Evolutionary conservation across 35 echinoderm and acorn worm genomes (phyloP), one percentile per base, ranked within the genome.

Genomic region (Anneissia japonica): DNA sequence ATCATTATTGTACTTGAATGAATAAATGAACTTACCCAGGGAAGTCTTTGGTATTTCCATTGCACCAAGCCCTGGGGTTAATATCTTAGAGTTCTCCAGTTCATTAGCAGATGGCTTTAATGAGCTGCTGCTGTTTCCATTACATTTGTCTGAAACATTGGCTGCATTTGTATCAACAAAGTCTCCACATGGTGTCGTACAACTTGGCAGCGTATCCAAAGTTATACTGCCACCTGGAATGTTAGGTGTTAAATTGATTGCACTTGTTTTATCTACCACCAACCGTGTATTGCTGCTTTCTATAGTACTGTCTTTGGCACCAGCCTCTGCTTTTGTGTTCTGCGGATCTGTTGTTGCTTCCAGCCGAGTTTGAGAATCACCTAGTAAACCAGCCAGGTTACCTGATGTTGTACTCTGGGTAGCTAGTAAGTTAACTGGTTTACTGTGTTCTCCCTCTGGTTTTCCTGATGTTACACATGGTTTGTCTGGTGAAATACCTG

Each of bases 221-320:
- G 23, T 31, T 31, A 28, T 51, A 11, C n/a, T 81, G 1, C 35
- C 81, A 32, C 34, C 55, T 83, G 81, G 81, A 83, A 83, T 83
- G 55, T 32, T 55, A 19, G 46, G 40, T 5, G n/a, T 31, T 34
- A 3, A 51, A 39, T 39, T 12, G 30, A 83, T 83, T 83, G 81
- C 81, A 83, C 81, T 83, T 81, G 79, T n/a, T 39, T 38, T 37
- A 19, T 38, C 36, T n/a, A 26, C 17, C 16, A 26, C 33, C 40
- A 10, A 11, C 37, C 35, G 32, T 23, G 3, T n/a, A 26, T 11
- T 51, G 55, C 5, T 51, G 28, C n/a, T 83, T 32, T 41, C 81
- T 51, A 29, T 51, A 39, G 79, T 36, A 39, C 36, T 39, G 79
- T 81, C 31, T 39, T 36, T 40, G 26, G 9, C 43, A 32, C 40